phyloP scores from a whole-genome alignment of 2,113 vertebrate species.

The Phrynosoma platyrhinos region DNA sequence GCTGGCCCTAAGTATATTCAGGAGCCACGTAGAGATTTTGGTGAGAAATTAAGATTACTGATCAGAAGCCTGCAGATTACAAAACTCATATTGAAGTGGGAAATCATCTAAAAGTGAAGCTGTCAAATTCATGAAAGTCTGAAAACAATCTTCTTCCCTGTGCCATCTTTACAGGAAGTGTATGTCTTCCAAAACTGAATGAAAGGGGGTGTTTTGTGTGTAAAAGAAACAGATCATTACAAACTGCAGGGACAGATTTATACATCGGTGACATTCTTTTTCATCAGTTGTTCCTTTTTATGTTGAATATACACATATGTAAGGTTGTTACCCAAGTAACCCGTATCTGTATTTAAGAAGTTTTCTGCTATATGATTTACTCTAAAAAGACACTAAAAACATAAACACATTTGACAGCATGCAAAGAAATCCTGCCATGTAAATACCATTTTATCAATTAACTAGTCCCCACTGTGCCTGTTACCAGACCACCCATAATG shows the following conservation, averaged over 20 bases:
- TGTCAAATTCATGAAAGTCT: neutral
- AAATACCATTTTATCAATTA: slow-evolving; percentile 30
- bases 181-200: slow-evolving; percentile 38
- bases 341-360: slow-evolving; percentile 35
- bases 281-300: slow-evolving; percentile 31
- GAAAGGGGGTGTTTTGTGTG: neutral
- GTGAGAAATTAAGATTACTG: slow-evolving; percentile 3
- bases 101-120: slow-evolving; percentile 35
- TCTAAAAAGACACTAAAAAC: slow-evolving; percentile 37
- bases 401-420: slow-evolving; percentile 29
- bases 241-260: slow-evolving; percentile 22
- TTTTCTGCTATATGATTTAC: slow-evolving; percentile 33
- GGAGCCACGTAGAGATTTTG: neutral
- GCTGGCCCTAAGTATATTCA: neutral
- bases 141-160: slow-evolving; percentile 1
- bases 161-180: neutral
- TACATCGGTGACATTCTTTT: slow-evolving; percentile 32
- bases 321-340: slow-evolving; percentile 3
- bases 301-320: slow-evolving; percentile 13
- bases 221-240: slow-evolving; percentile 13
- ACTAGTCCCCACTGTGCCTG: slow-evolving; percentile 9
- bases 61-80: slow-evolving; percentile 15
- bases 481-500: slow-evolving; percentile 31
- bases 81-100: neutral
- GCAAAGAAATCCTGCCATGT: slow-evolving; percentile 34